Percentiles rank a stretch among this genome's conserved stretches.
phyloP scores from a whole-genome alignment of 1,140 invertebrate genomes.

The Bombus polaris region DNA sequence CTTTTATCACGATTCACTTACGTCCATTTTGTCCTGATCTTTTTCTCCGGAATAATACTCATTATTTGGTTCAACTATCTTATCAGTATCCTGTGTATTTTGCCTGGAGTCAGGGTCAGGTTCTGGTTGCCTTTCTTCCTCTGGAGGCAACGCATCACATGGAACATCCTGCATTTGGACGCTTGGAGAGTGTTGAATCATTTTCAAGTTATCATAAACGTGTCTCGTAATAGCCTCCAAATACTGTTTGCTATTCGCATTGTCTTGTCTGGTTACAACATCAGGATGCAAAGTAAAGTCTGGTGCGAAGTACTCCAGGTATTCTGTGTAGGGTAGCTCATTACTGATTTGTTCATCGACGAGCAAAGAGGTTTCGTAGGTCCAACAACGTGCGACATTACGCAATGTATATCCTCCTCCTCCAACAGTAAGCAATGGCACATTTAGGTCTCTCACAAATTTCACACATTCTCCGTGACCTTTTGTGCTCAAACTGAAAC shows the following conservation, averaged over 20 bases:
- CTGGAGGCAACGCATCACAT: conserved; percentile 87
- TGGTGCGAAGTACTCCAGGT: conserved; percentile 97
- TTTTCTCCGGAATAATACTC: conserved; percentile 97
- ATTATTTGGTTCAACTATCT: conserved; percentile 93
- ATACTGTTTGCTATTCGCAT: conserved; percentile 96
- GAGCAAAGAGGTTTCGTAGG: conserved; percentile 98
- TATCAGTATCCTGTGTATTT: conserved; percentile 91
- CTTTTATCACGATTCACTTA: conserved; percentile 73
- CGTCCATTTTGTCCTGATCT: conserved; percentile 88
- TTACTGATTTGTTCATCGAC: conserved; percentile 95
- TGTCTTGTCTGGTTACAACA: conserved; percentile 91
- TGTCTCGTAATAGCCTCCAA: conserved; percentile 92
- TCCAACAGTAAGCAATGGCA: conserved; percentile 97
- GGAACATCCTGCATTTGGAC: conserved; percentile 97
- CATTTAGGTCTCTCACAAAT: conserved; percentile 96
- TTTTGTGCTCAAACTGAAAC: conserved; percentile 94
- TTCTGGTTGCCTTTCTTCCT: conserved; percentile 88
- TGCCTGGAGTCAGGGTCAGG: conserved; percentile 92
- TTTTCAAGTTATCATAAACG: conserved; percentile 93
- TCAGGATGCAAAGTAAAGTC: conserved; percentile 97
- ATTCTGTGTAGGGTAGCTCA: conserved; percentile 96
- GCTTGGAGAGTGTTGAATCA: conserved; percentile 94
- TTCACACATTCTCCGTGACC: conserved; percentile 98
- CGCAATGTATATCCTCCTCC: conserved; percentile 98
- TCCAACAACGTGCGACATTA: conserved; percentile 99